Conservation (phyloP, 2,797 vertebrate genomes). For the Luscinia megarhynchos region DNA sequence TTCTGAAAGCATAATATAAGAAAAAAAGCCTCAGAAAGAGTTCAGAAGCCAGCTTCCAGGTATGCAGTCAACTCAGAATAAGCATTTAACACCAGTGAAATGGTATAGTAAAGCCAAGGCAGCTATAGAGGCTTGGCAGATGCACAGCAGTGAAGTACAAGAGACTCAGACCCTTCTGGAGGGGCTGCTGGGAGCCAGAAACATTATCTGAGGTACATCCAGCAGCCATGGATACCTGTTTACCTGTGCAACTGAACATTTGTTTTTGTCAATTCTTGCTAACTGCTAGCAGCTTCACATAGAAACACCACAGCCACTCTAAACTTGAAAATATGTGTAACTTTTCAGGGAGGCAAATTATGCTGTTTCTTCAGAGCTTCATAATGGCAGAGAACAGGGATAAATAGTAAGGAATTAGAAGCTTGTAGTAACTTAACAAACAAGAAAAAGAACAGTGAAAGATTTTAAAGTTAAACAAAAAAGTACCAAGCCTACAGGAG, state of each 20-base stretch:
- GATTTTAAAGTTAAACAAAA: neutral
- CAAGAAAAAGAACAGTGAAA: neutral
- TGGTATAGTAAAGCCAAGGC: neutral
- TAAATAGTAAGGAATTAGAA: neutral
- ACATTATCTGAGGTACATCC: neutral
- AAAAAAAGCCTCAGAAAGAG: neutral
- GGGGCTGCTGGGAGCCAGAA: neutral
- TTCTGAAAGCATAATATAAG: neutral
- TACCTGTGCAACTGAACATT: neutral
- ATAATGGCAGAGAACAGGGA: neutral
- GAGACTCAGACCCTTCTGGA: neutral
- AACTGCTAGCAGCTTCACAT: neutral
- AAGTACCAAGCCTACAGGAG: neutral
- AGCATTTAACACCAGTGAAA: neutral
- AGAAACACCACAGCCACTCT: neutral
- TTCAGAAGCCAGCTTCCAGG: neutral
- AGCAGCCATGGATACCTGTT: neutral
- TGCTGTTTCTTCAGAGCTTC: neutral
- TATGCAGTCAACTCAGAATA: neutral
- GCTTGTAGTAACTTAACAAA: neutral
- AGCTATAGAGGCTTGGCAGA: neutral
- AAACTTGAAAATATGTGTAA: neutral
- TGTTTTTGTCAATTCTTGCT: fast-evolving
- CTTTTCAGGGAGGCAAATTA: neutral
- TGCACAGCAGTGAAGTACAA: neutral